Evolutionary conservation across 2,113 vertebrate species (phyloP).

Genomic region (Rhodinocichla rosea): DNA sequence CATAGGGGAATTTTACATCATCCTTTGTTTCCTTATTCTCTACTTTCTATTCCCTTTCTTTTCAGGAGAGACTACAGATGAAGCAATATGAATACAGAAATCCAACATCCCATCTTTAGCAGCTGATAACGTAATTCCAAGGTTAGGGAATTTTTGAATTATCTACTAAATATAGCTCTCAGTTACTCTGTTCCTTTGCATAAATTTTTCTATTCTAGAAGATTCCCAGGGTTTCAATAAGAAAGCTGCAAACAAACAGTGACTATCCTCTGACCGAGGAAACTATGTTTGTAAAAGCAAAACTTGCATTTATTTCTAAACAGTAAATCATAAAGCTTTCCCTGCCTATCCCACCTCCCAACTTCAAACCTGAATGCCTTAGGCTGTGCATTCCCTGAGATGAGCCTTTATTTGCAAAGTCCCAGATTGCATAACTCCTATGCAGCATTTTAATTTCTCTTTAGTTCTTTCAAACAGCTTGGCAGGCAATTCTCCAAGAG

Average conservation of each 20-base stretch:
- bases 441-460: constrained; percentile 61
- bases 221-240: background rate
- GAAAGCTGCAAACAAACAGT: background rate
- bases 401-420: constrained; percentile 39
- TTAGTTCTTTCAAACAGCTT: constrained; percentile 47
- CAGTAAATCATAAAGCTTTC: background rate
- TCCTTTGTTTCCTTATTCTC: background rate
- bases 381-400: background rate
- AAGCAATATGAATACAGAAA: background rate
- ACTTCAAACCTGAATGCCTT: constrained; percentile 27
- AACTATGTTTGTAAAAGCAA: background rate
- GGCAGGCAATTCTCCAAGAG: constrained; percentile 61
- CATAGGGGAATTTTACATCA: background rate
- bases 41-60: background rate
- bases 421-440: constrained; percentile 50
- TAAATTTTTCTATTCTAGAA: background rate
- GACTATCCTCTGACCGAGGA: background rate
- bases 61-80: background rate
- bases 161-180: background rate
- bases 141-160: background rate
- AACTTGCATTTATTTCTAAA: background rate
- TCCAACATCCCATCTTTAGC: background rate
- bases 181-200: background rate
- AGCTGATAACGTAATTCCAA: background rate
- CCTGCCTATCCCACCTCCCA: background rate